Base-by-base conservation (phyloP, 2,888 invertebrate species). In the Diaphora mendica region DNA sequence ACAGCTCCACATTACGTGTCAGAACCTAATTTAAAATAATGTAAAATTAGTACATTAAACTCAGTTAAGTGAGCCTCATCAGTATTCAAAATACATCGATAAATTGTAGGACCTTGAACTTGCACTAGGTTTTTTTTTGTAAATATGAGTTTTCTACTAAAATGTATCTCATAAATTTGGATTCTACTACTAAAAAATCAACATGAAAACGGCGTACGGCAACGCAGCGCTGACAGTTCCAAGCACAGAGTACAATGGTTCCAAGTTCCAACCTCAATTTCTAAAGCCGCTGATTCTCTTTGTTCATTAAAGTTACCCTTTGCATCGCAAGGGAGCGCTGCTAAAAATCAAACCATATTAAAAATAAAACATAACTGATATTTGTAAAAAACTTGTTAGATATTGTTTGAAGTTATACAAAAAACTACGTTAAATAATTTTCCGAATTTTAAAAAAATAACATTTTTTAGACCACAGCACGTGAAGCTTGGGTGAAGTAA, bases 251-350 rank as follows among this genome's bases (percentile, higher is more conserved):
- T n/a, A n/a, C n/a, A n/a, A n/a, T n/a, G n/a, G n/a, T n/a, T n/a
- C n/a, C n/a, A n/a, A n/a, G n/a, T 35, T 35, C 35, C 35, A 93
- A 95, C 94, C 94, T 94, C 92, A 94, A 90, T 94, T 86, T 92
- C 92, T 79, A 86, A n/a, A 90, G 92, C 91, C 88, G 92, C 91
- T 91, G 91, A 92, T 93, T 94, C 93, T 93, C 96, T 96, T 96
- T 96, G 96, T 96, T 96, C 95, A 90, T 85, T 85, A 75, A 59
- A 78, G 86, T 85, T 90, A 88, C 67, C 75, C 73, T 84, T 87
- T 88, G 78, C 76, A 75, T 74, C 93, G 88, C 87, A 75, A 93
- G 95, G 88, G 92, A 91, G 91, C 93, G 90, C 82, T 79, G 64
- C 68, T 59, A 76, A 71, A 74, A 67, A 26, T 33, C 64, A 65